Evolutionary conservation across 23 tunicate species (phyloP).

Genomic region (Ciona savignyi): DNA sequence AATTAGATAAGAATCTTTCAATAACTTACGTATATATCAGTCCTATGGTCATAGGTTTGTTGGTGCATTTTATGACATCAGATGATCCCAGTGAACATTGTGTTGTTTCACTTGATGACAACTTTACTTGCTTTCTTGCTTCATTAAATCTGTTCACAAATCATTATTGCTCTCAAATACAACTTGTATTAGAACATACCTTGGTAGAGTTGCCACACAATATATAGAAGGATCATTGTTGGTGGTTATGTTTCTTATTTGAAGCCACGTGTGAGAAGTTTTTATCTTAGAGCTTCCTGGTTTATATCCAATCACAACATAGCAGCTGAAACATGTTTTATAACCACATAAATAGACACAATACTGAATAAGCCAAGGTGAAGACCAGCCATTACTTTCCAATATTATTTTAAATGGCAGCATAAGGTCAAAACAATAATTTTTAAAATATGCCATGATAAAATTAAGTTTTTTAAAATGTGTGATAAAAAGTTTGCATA

Average conservation of each 20-base stretch:
- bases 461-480: too few species aligned
- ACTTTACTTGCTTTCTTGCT: neutral
- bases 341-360: too few species aligned
- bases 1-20: too few species aligned
- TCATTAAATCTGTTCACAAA: neutral
- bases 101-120: neutral
- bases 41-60: neutral
- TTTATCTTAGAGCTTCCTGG: neutral
- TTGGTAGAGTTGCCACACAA: neutral
- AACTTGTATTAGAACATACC: neutral
- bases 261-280: neutral
- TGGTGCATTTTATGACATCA: neutral
- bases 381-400: too few species aligned
- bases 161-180: neutral
- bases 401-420: too few species aligned
- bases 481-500: too few species aligned
- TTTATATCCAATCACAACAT: neutral
- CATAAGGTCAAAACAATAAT: too few species aligned
- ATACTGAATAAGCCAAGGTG: too few species aligned
- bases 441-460: too few species aligned
- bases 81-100: neutral
- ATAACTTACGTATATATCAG: neutral
- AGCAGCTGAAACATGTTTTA: too few species aligned
- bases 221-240: neutral
- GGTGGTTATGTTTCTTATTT: neutral